Evolutionary conservation across 1,140 invertebrate species (phyloP).

Genomic region (Bradynema listronoti): DNA sequence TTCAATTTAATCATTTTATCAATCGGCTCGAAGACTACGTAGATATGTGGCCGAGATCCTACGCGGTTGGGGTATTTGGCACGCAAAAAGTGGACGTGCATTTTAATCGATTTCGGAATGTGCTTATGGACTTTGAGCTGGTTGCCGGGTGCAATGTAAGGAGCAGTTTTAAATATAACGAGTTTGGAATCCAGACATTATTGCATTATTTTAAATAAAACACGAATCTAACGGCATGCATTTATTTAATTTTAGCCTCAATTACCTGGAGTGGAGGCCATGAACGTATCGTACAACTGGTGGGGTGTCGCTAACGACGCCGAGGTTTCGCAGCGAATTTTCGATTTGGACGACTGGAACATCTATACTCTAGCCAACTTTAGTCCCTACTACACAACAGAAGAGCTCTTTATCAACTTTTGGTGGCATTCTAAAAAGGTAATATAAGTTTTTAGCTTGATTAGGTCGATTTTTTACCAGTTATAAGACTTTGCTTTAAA

Average conservation of each 20-base stretch:
- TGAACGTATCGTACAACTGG: slow-evolving; percentile 88
- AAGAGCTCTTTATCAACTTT: slow-evolving; percentile 64
- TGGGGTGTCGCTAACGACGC: slow-evolving; percentile 71
- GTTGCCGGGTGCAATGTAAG: slow-evolving; percentile 69
- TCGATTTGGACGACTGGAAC: slow-evolving; percentile 99
- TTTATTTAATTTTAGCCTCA: slow-evolving; percentile 34
- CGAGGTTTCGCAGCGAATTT: slow-evolving; percentile 72
- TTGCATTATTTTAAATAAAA: background rate
- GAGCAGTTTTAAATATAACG: slow-evolving; percentile 25
- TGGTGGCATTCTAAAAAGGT: slow-evolving; percentile 63
- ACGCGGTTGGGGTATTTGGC: slow-evolving; percentile 81
- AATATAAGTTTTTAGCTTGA: background rate
- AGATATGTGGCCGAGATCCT: slow-evolving; percentile 66
- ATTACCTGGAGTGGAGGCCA: slow-evolving; percentile 71
- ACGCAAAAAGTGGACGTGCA: slow-evolving; percentile 85
- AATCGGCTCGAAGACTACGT: slow-evolving; percentile 43
- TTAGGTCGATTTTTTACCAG: too few species aligned
- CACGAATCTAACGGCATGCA: background rate
- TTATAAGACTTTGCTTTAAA: too few species aligned
- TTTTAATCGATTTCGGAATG: slow-evolving; percentile 83
- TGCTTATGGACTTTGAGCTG: slow-evolving; percentile 75
- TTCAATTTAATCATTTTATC: slow-evolving; percentile 54
- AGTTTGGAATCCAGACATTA: slow-evolving; percentile 1
- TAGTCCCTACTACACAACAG: slow-evolving; percentile 70
- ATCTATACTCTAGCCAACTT: slow-evolving; percentile 72